Evolutionary conservation across 2,888 invertebrate species (phyloP), one percentile per base, ranked within the genome.

Genomic region (Ganaspis brasiliensis): DNA sequence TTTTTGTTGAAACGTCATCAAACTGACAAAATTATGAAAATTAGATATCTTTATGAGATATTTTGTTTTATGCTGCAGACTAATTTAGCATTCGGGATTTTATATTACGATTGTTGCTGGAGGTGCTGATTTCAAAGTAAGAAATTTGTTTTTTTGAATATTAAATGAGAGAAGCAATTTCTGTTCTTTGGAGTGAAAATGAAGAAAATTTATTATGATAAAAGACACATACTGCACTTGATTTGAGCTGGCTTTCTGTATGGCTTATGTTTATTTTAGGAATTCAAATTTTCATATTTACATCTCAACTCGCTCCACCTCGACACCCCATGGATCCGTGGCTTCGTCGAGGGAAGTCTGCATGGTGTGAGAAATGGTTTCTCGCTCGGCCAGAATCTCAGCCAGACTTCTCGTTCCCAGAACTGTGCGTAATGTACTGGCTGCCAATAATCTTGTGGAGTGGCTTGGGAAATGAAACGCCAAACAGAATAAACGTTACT

Each of bases 271-370:
- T 55, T 61, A 79, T 63, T 73, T 75, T n/a, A 75, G 57, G 19
- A 37, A 76, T 75, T 77, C 40, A 49, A 55, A 73, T 37, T 63
- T 26, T 59, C 40, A 57, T 78, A 92, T 94, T 94, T 93, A 97
- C 97, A 98, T 98, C 94, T 98, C 98, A 31, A 98, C 98, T 82
- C 98, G 93, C 91, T 98, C 98, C 14, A 98, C 97, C 92, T 97
- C 97, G 55, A 98, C 97, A 35, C 97, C 98, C 98, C 98, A 97
- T 1, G 97, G 97, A 88, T 97, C 97, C 0, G 97, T 97, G 52
- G 97, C 97, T 78, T 96, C 96, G 85, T 97, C 97, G 81, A 98
- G 91, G 61, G 95, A 95, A 56, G 94, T 92, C 91, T 98, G 97
- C 98, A 98, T 98, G 81, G 96, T 95, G 88, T 96, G 96, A 59